Evolutionary conservation across 2,888 invertebrate genomes (phyloP).

Genomic region (Ormyrus rosae): DNA sequence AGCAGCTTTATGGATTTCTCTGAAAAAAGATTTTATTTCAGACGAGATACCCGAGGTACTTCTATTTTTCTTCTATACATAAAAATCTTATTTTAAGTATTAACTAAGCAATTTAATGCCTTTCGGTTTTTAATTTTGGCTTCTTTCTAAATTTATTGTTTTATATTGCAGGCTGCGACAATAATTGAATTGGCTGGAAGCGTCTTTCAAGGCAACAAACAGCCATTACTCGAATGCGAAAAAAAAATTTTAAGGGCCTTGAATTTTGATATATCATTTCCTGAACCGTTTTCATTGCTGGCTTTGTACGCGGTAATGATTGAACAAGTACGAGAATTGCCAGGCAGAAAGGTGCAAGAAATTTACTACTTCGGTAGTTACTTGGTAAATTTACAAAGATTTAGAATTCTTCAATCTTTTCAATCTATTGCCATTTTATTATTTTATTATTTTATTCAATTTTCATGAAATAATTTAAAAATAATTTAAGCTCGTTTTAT

Average conservation of each 20-base stretch:
- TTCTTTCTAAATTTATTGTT: neutral
- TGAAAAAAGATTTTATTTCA: conserved; percentile 62
- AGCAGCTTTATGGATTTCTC: conserved; percentile 65
- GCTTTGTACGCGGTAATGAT: conserved; percentile 44
- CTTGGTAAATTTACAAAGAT: conserved; percentile 58
- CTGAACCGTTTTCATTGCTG: conserved; percentile 64
- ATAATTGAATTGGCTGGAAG: conserved; percentile 57
- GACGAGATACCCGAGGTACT: conserved; percentile 61
- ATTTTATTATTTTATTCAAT: too few relatives aligned
- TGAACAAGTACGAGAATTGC: conserved; percentile 22
- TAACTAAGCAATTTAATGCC: neutral
- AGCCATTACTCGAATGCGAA: conserved; percentile 60
- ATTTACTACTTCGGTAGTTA: conserved; percentile 64
- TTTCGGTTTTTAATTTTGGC: neutral
- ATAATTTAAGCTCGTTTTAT: neutral
- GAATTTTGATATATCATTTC: conserved; percentile 64
- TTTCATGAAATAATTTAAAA: too few relatives aligned
- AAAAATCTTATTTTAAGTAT: neutral
- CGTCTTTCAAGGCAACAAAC: conserved; percentile 44
- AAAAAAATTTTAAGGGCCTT: conserved; percentile 61
- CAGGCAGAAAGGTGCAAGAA: neutral
- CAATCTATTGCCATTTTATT: too few relatives aligned
- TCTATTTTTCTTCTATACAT: neutral
- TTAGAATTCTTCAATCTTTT: too few relatives aligned
- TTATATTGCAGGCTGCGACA: conserved; percentile 58